Evolutionary conservation across 2,113 vertebrate species (phyloP), one percentile per base, ranked within the genome.

Genomic region (Xiphophorus couchianus): DNA sequence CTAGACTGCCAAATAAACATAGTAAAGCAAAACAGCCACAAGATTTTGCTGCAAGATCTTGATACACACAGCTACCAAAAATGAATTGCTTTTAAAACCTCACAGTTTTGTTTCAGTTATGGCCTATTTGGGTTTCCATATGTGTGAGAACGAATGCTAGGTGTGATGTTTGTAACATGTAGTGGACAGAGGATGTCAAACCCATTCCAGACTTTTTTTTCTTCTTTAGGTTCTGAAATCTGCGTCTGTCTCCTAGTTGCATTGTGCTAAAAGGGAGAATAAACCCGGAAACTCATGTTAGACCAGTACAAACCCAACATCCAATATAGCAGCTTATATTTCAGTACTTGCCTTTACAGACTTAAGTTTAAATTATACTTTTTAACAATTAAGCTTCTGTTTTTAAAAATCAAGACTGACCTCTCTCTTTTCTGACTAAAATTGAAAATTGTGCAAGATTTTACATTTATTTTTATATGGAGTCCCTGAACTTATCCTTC

Each of bases 1-100:
- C 77, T 31, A 33, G 64, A 48, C 51, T 60, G 62, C 35, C 8
- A 58, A 84, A 78, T 30, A 65, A 42, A 72, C 61, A 48, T n/a
- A 0, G 5, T 28, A 61, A 65, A 70, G 66, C 39, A 66, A 71
- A 74, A 54, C n/a, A 79, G 48, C 30, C 29, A 44, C 19, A n/a
- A 22, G 25, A 25, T 48, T 39, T 75, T 28, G 22, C 31, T 69
- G 62, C 25, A 22, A 25, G 25, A 17, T 58, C 2, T 10, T n/a
- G 51, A 33, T 33, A 1, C 9, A 17, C 29, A 63, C 14, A 66
- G 30, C 1, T n/a, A 37, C 25, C 65, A 42, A 42, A 66, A 22
- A 13, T 66, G 27, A 1, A 25, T 42, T 42, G 11, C n/a, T 67
- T 44, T 67, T 4, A 66, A 66, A 33, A 66, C 22, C 63, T n/a